Conservation (phyloP, 2,797 vertebrate species). For the Emys orbicularis region DNA sequence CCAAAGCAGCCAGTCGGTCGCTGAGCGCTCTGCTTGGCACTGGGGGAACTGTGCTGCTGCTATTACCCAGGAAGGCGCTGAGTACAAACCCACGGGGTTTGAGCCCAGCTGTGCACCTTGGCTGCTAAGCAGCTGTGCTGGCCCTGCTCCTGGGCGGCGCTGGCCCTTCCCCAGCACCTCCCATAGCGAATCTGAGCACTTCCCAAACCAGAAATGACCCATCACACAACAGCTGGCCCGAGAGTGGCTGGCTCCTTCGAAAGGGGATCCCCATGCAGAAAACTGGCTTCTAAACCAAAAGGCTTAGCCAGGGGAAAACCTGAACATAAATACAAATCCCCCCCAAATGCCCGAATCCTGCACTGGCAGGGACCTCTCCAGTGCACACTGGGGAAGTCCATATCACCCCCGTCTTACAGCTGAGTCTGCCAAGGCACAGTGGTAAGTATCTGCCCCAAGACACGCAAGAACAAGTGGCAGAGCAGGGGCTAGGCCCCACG, state of each 20-base stretch:
- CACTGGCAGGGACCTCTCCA: background rate
- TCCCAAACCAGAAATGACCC: background rate
- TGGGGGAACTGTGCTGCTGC: accelerated
- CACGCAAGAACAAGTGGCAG: background rate
- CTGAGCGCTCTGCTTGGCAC: background rate
- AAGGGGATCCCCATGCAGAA: background rate
- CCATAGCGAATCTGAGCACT: accelerated
- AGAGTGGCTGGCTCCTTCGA: background rate
- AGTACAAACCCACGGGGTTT: background rate
- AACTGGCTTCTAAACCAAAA: background rate
- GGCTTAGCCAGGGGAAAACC: background rate
- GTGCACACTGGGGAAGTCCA: background rate
- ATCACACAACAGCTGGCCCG: accelerated
- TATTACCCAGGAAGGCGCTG: too few relatives aligned
- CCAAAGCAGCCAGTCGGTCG: background rate
- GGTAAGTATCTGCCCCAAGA: background rate
- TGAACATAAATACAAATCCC: background rate
- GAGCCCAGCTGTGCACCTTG: background rate
- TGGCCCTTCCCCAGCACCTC: accelerated
- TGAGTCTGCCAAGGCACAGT: background rate
- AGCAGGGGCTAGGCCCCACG: background rate
- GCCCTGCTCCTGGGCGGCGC: accelerated
- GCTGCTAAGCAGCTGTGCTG: background rate
- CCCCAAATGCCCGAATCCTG: background rate
- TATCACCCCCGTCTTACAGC: background rate